phyloP scores from a whole-genome alignment of 2,888 invertebrate genomes.

The Drosophila histrio region DNA sequence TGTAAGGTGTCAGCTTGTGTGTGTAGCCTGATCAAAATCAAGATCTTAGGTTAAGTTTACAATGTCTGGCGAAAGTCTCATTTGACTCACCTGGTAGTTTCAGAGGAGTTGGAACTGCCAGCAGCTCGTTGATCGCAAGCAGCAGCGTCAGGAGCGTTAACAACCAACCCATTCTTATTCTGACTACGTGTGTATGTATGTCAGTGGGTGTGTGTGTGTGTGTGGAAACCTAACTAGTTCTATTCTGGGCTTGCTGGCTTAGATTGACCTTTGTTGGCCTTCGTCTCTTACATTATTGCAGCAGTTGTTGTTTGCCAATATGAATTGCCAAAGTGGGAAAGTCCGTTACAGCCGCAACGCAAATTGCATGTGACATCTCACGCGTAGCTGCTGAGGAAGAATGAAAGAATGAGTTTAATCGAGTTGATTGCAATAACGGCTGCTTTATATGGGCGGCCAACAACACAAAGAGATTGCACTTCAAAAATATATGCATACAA shows the following conservation, averaged over 20 bases:
- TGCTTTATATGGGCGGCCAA: slow-evolving; percentile 2
- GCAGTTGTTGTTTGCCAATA: slow-evolving; percentile 44
- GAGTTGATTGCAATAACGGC: slow-evolving; percentile 58
- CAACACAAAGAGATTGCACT: slow-evolving; percentile 55
- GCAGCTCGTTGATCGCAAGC: slow-evolving; percentile 81
- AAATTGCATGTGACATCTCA: slow-evolving; percentile 58
- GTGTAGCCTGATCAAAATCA: slow-evolving; percentile 85
- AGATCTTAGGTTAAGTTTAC: slow-evolving; percentile 1
- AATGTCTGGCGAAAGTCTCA: slow-evolving; percentile 7
- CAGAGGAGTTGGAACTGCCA: slow-evolving; percentile 83
- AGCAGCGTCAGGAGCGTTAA: slow-evolving; percentile 83
- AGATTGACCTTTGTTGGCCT: slow-evolving; percentile 63
- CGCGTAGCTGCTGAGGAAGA: slow-evolving; percentile 56
- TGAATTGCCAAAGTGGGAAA: slow-evolving; percentile 46
- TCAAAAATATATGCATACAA: slow-evolving; percentile 34
- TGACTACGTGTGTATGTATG: slow-evolving; percentile 30
- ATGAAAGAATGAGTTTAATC: slow-evolving; percentile 33
- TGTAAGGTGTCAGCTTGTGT: slow-evolving; percentile 88
- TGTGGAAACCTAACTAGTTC: slow-evolving; percentile 75
- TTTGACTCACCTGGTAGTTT: slow-evolving; percentile 82
- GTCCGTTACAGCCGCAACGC: slow-evolving; percentile 45
- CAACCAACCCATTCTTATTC: slow-evolving; percentile 83
- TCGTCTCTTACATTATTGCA: slow-evolving; percentile 70
- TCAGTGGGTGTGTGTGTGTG: slow-evolving; percentile 26
- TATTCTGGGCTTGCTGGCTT: slow-evolving; percentile 65